A percentile compares a stretch with the other conserved stretches of the same genome.
These are phyloP conservation scores for Diplodus puntazzo DNA, from an alignment of 2,797 vertebrate genomes.

Conservation along the genomic window DNA sequence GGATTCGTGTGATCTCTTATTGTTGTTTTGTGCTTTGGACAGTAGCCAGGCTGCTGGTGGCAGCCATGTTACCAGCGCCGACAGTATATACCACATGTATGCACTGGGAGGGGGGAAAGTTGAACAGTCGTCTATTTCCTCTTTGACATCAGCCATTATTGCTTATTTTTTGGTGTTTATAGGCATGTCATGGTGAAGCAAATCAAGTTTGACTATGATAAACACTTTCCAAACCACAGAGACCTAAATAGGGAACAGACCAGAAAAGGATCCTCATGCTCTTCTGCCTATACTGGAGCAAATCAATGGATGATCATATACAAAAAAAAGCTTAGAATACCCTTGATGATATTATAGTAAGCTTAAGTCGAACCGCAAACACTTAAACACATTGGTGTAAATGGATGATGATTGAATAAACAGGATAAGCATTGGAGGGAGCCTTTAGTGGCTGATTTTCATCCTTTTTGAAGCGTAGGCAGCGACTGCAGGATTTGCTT, in stretches of 20 bases:
- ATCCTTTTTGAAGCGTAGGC: conserved; percentile 52
- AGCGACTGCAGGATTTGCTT: conserved; percentile 49
- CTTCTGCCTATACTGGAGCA: not conserved
- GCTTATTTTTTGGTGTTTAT: not conserved
- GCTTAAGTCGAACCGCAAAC: conserved; percentile 10
- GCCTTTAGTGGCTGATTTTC: conserved; percentile 51
- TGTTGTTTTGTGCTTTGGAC: no score
- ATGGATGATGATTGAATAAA: conserved; percentile 43
- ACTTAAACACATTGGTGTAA: conserved; percentile 30
- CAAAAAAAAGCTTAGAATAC: conserved; percentile 1
- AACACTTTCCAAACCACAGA: not conserved
- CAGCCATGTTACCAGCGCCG: no score
- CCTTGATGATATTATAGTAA: conserved; percentile 15
- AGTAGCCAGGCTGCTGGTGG: no score
- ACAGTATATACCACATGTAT: no score
- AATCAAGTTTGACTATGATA: not conserved
- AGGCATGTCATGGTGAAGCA: not conserved
- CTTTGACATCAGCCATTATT: not conserved
- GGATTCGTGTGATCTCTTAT: no score
- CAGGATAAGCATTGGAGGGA: conserved; percentile 32
- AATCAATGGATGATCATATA: conserved; percentile 20
- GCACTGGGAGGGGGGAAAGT: no score
- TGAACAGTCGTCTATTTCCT: no score
- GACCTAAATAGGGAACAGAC: not conserved
- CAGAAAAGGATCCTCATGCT: not conserved